Conservation (phyloP, 1,140 invertebrate genomes). For the Aethina tumida region DNA sequence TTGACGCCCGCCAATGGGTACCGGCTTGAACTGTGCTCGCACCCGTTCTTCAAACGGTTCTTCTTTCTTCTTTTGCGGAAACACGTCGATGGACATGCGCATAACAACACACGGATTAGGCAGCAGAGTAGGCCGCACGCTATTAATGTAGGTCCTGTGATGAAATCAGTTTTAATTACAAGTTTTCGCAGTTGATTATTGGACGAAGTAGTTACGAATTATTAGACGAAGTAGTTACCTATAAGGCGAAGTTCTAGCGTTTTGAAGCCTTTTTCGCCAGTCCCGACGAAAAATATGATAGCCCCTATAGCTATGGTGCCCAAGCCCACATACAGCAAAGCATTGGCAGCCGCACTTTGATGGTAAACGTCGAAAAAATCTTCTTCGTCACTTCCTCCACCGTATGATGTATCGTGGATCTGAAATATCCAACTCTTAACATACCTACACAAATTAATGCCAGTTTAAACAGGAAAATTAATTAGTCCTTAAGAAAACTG, state of each 20-base stretch:
- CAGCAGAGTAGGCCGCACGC: constrained; percentile 47
- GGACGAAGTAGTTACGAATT: too few species aligned
- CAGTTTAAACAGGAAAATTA: background rate
- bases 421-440: constrained; percentile 38
- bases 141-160: constrained; percentile 58
- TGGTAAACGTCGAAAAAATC: constrained; percentile 42
- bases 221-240: too few species aligned
- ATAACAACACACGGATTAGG: constrained; percentile 46
- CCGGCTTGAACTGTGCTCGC: constrained; percentile 25
- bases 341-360: constrained; percentile 59
- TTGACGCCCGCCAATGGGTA: constrained; percentile 14
- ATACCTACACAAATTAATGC: background rate
- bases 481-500: too few species aligned
- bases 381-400: constrained; percentile 54
- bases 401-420: constrained; percentile 67
- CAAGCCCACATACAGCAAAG: constrained; percentile 74
- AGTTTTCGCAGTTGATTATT: too few species aligned
- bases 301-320: constrained; percentile 71
- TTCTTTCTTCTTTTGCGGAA: constrained; percentile 28
- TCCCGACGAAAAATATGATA: constrained; percentile 79
- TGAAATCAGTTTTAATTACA: too few species aligned
- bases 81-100: constrained; percentile 40
- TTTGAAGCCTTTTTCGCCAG: constrained; percentile 82
- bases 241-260: constrained; percentile 72
- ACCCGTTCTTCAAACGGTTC: constrained; percentile 30